Percentiles rank a stretch among this genome's conserved stretches.
These are phyloP conservation scores for Amaurobius ferox DNA, from an alignment of 2,888 invertebrate genomes.

Conservation along the genomic window DNA sequence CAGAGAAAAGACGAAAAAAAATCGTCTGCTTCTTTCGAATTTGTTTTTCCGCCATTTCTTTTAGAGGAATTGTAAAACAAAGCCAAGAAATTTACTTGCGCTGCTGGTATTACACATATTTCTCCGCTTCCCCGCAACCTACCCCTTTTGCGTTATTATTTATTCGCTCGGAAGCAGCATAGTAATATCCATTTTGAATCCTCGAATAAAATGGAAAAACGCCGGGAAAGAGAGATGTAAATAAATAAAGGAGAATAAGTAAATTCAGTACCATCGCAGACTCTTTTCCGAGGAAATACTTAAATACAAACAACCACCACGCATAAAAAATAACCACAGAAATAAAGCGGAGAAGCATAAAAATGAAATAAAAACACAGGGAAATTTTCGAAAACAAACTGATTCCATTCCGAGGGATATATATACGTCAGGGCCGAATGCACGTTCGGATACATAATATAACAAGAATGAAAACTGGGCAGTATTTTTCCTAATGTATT, in stretches of 20 bases:
- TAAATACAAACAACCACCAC: conserved; percentile 55
- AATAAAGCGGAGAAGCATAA: conserved; percentile 64
- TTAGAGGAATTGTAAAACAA: conserved; percentile 40
- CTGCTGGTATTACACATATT: conserved; percentile 7
- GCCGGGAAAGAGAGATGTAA: neutral
- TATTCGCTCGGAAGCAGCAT: conserved; percentile 33
- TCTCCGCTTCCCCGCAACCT: neutral
- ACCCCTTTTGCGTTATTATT: conserved; percentile 2
- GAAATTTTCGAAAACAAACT: conserved; percentile 36
- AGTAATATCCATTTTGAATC: conserved; percentile 62
- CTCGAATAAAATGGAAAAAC: conserved; percentile 22
- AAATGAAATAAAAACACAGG: conserved; percentile 58
- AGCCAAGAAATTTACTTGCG: conserved; percentile 40
- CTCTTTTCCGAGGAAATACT: conserved; percentile 41
- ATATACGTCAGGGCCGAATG: conserved; percentile 42
- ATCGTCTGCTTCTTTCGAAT: too few species aligned
- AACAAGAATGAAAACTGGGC: conserved; percentile 56
- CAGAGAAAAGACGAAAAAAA: neutral
- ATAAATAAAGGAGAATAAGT: conserved; percentile 1
- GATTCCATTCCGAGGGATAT: conserved; percentile 65
- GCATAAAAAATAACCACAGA: conserved; percentile 49
- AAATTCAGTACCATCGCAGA: neutral
- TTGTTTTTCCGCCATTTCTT: too few species aligned
- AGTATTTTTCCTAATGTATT: conserved; percentile 69
- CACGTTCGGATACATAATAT: conserved; percentile 66